Evolutionary conservation across 2,888 invertebrate genomes (phyloP), one percentile per base, ranked within the genome.

Genomic region (Thecophora atra): DNA sequence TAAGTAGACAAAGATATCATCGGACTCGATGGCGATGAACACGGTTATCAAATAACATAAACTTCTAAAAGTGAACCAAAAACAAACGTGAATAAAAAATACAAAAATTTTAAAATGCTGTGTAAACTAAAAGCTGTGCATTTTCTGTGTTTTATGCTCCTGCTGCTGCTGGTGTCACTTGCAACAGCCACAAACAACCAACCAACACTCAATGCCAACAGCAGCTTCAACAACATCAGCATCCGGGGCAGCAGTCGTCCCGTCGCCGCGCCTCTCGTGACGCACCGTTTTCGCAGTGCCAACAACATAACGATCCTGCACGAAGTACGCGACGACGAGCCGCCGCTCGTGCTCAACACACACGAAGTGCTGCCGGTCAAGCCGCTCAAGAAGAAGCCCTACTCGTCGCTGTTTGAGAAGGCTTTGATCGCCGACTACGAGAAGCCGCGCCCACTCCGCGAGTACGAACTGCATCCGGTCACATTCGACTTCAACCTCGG

Each of bases 401-500:
- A 82, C 52, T 79, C 80, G n/a, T 72, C 80, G n/a, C 71, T 81
- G 13, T 79, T 83, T 7, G 85, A 86, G 60, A 77, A 82, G 24
- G 62, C 76, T 3, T 51, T 80, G 24, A 75, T 79, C 5, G 71
- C 54, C 19, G 79, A 82, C 19, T 82, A 82, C 68, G 84, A 84
- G 26, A 79, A 83, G 6, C 79, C 81, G 13, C 81, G 79, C 17
- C 77, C 81, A 0, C 75, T 83, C 0, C 85, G 85, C 73, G 81
- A 83, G 1, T 81, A 81, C 54, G 83, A 85, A n/a, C 76, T 82
- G 51, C 85, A 85, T 77, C 81, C 86, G 3, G 85, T 84, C 0
- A 80, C 82, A 21, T 86, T 86, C 65, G 86, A 86, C 72, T 86
- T 85, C 42, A 86, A 86, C 75, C 74, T 85, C 64, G 85, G 86